phyloP scores from a whole-genome alignment of 2,888 invertebrate species.

The Volucella inanis region DNA sequence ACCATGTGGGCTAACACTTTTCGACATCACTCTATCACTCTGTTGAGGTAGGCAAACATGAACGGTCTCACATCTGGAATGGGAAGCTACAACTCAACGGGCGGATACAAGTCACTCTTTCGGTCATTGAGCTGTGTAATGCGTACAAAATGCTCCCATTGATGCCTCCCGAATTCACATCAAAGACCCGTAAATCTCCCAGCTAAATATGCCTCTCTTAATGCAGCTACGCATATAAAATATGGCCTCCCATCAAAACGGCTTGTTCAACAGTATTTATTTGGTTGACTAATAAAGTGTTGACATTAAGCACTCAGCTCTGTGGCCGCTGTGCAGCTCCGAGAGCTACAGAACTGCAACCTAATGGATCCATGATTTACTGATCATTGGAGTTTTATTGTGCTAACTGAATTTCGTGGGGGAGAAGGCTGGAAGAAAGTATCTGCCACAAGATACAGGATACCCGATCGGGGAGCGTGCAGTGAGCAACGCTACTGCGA shows the following conservation, averaged over 20 bases:
- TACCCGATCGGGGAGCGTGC: neutral
- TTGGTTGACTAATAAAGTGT: slow-evolving; percentile 71
- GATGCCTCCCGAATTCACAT: slow-evolving; percentile 33
- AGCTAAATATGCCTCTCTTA: slow-evolving; percentile 26
- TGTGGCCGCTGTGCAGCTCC: neutral
- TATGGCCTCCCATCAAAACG: slow-evolving; percentile 50
- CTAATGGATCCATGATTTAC: slow-evolving; percentile 72
- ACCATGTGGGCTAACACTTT: slow-evolving; percentile 42
- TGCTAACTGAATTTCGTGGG: slow-evolving; percentile 51
- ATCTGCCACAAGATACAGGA: slow-evolving; percentile 5
- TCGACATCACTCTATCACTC: slow-evolving; percentile 16
- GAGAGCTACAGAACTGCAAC: slow-evolving; percentile 12
- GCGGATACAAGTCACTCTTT: slow-evolving; percentile 56
- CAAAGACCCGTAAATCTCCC: slow-evolving; percentile 65
- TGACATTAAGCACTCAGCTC: slow-evolving; percentile 61
- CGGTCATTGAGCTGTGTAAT: slow-evolving; percentile 61
- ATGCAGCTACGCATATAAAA: slow-evolving; percentile 28
- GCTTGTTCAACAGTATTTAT: slow-evolving; percentile 56
- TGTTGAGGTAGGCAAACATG: slow-evolving; percentile 38
- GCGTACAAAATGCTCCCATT: slow-evolving; percentile 58
- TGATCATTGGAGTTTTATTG: slow-evolving; percentile 67
- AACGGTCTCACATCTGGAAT: slow-evolving; percentile 43
- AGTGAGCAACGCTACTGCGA: slow-evolving; percentile 13
- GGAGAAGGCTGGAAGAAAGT: neutral
- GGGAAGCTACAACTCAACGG: neutral